Evolutionary conservation across 2,113 vertebrate species (phyloP), one percentile per base, ranked within the genome.

Genomic region (Arenaria interpres): DNA sequence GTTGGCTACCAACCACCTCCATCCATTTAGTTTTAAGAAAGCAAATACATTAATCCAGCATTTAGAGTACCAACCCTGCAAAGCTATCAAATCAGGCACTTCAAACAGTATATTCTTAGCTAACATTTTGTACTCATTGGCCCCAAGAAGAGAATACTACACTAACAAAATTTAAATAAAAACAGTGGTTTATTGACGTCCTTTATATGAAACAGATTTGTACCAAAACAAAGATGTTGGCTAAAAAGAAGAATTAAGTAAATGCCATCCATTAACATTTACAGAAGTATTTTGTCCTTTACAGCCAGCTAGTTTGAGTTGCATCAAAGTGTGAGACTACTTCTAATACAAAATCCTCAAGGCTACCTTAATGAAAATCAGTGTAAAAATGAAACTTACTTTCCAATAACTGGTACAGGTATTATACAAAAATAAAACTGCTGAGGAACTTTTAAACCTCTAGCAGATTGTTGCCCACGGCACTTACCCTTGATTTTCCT

Each of bases 401-500:
- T 98, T 98, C 99, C 98, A 98, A 98, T 98, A 98, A 98, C 99
- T 98, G 98, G 98, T 99, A 99, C 97, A 99, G 97, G 98, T 98
- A 98, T 98, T 98, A 98, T 99, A 98, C 98, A 98, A 98, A 98
- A 98, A 99, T 98, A 98, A 99, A 99, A 99, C 99, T 99, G 99
- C 99, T 98, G 99, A 99, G 99, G 99, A 98, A 98, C 98, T 99
- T 99, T 99, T 98, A 99, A 98, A 98, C 99, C 99, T 99, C 98
- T 97, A 99, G 98, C 99, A 99, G 99, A 99, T 98, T 98, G 97
- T 99, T 98, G 98, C 99, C 99, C 98, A 99, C 98, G 98, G 99
- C 99, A 99, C 99, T 99, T 99, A 99, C 99, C 99, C 99, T 99
- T 99, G 99, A 99, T 99, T 99, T 99, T 99, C 99, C 99, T 99